Conservation (phyloP, 37 sponge, comb jelly and placozoan genomes). For the Spongilla lacustris region DNA sequence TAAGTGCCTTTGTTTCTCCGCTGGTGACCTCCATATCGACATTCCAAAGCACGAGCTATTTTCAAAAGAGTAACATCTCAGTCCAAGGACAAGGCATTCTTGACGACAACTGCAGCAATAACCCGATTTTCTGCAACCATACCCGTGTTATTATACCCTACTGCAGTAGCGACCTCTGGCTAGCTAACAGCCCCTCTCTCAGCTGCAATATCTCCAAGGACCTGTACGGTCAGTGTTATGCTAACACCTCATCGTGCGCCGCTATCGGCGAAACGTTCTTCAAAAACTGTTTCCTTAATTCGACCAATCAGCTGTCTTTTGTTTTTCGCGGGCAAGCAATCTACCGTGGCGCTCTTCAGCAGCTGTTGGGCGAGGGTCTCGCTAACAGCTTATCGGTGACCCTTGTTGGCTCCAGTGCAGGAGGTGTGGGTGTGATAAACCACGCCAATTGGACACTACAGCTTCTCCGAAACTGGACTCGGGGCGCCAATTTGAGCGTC, state of each 20-base stretch:
- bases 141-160: slow-evolving; percentile 62
- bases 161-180: slow-evolving; percentile 69
- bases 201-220: too few relatives aligned
- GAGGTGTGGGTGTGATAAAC: slow-evolving; percentile 81
- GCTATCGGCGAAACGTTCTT: too few relatives aligned
- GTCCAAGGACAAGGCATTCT: slow-evolving; percentile 23
- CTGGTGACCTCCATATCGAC: slow-evolving; percentile 34
- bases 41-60: background rate
- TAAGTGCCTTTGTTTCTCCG: slow-evolving; percentile 7
- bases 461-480: slow-evolving; percentile 2
- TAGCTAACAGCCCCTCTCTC: slow-evolving; percentile 13
- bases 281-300: too few relatives aligned
- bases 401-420: slow-evolving; percentile 73
- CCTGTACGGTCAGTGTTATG: too few relatives aligned
- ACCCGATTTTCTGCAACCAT: slow-evolving; percentile 41
- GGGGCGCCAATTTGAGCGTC: slow-evolving; percentile 3
- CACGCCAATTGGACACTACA: slow-evolving; percentile 59
- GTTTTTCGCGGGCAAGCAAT: too few relatives aligned
- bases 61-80: background rate
- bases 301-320: too few relatives aligned
- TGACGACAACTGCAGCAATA: background rate
- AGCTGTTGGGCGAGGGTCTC: too few relatives aligned
- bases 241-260: too few relatives aligned
- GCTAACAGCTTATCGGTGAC: too few relatives aligned
- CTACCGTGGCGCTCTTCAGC: too few relatives aligned